phyloP scores from a whole-genome alignment of 2,113 vertebrate genomes.

The Clarias gariepinus region DNA sequence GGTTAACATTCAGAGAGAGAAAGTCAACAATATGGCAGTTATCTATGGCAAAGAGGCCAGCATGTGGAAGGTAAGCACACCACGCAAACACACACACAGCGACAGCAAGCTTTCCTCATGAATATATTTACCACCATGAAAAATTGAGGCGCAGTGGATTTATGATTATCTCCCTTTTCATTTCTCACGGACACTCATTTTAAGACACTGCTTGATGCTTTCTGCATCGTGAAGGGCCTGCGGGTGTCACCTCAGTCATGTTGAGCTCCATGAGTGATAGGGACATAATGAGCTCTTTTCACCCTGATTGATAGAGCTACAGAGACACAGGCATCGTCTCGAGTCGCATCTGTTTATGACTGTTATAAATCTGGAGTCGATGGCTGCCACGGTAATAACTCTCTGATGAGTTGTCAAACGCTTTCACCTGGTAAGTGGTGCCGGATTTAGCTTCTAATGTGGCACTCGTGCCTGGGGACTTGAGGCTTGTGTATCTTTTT shows the following conservation, averaged over 20 bases:
- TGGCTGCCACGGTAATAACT: constrained; percentile 26
- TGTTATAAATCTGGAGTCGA: constrained; percentile 25
- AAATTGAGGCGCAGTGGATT: neutral
- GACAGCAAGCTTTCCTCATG: constrained; percentile 12
- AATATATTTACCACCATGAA: constrained; percentile 25
- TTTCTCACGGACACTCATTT: constrained; percentile 7
- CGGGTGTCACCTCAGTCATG: constrained; percentile 17
- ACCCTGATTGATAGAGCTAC: constrained; percentile 33
- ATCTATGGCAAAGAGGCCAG: constrained; percentile 94
- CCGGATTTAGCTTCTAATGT: constrained; percentile 25
- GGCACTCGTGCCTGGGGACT: constrained; percentile 21
- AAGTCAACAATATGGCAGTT: constrained; percentile 91
- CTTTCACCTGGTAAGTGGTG: constrained; percentile 27
- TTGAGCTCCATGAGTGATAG: constrained; percentile 24
- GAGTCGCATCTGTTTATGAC: constrained; percentile 39
- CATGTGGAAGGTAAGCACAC: constrained; percentile 92
- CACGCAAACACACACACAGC: constrained; percentile 13
- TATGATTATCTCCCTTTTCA: constrained; percentile 24
- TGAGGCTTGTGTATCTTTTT: constrained; percentile 13
- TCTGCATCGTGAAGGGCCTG: neutral
- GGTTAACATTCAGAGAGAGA: constrained; percentile 80
- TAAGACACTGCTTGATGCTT: neutral
- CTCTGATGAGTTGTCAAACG: constrained; percentile 38
- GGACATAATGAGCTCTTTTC: constrained; percentile 32
- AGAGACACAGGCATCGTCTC: constrained; percentile 25